These are phyloP conservation scores for Myotis yumanensis DNA, from an alignment of 2,113 vertebrate species.

Conservation along the genomic window DNA sequence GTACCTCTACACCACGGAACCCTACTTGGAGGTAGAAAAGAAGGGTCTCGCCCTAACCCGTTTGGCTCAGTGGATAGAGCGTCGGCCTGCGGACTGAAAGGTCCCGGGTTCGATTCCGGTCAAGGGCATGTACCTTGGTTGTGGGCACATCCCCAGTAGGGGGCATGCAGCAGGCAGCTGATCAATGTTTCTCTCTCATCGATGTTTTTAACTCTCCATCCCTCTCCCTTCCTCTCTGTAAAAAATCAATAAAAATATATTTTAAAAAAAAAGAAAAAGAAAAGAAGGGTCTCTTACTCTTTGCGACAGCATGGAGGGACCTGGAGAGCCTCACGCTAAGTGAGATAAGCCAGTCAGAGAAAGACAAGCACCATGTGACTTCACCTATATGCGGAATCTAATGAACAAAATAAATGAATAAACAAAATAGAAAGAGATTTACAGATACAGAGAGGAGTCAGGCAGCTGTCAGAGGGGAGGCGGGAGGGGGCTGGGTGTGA, in stretches of 20 bases:
- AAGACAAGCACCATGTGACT: background rate
- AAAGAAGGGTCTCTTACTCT: background rate
- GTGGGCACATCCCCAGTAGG: too few relatives aligned
- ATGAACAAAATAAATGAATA: background rate
- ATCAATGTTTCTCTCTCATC: too few relatives aligned
- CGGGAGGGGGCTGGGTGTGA: too few relatives aligned
- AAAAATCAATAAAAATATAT: too few relatives aligned
- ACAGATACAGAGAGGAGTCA: background rate
- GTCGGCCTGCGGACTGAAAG: too few relatives aligned
- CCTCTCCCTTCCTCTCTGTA: too few relatives aligned
- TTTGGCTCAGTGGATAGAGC: too few relatives aligned
- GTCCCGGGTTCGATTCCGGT: too few relatives aligned
- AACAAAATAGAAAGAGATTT: background rate
- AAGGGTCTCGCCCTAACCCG: background rate
- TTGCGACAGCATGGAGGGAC: background rate
- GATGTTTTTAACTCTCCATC: too few relatives aligned
- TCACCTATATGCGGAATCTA: background rate
- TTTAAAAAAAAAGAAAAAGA: too few relatives aligned
- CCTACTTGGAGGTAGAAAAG: accelerated
- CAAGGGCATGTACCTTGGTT: too few relatives aligned
- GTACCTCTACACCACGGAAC: background rate
- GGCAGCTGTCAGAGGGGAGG: background rate
- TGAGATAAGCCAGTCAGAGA: background rate
- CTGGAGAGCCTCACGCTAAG: background rate
- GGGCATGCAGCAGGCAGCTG: too few relatives aligned